These are phyloP conservation scores for Rambutsinella grinnellia DNA, from an alignment of 2,888 invertebrate genomes.

Conservation along the genomic window DNA sequence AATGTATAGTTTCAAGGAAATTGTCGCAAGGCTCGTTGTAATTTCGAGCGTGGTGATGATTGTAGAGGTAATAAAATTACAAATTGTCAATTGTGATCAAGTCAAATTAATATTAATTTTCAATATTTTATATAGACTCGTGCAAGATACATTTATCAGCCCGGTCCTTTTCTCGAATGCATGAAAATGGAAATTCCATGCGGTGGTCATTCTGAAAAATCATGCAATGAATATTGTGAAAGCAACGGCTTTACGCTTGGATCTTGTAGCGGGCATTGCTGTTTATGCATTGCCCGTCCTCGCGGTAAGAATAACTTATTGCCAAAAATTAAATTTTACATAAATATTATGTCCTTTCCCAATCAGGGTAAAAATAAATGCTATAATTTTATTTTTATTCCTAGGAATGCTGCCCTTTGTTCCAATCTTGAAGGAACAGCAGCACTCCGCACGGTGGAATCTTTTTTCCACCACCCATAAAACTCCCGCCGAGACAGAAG, in stretches of 20 bases:
- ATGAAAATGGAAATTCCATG: slow-evolving; percentile 43
- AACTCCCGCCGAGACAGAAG: too few species aligned
- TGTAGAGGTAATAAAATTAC: slow-evolving; percentile 24
- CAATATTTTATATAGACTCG: slow-evolving; percentile 29
- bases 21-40: slow-evolving; percentile 45
- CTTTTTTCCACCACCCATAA: background rate
- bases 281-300: slow-evolving; percentile 44
- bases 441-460: slow-evolving; percentile 32
- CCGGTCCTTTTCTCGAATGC: slow-evolving; percentile 50
- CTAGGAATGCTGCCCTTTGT: slow-evolving; percentile 37
- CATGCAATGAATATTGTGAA: slow-evolving; percentile 47
- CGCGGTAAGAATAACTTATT: slow-evolving; percentile 23
- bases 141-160: slow-evolving; percentile 52
- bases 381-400: slow-evolving; percentile 1
- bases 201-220: slow-evolving; percentile 38
- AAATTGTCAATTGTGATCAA: background rate
- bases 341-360: too few species aligned
- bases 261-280: slow-evolving; percentile 42
- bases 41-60: slow-evolving; percentile 38
- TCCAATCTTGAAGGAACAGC: background rate
- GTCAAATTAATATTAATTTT: background rate
- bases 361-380: too few species aligned
- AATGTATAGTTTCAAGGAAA: slow-evolving; percentile 49
- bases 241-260: slow-evolving; percentile 31
- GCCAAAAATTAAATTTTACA: too few species aligned